Base-by-base conservation (phyloP, 2,888 invertebrate genomes). In the Drosophila anomelani region DNA sequence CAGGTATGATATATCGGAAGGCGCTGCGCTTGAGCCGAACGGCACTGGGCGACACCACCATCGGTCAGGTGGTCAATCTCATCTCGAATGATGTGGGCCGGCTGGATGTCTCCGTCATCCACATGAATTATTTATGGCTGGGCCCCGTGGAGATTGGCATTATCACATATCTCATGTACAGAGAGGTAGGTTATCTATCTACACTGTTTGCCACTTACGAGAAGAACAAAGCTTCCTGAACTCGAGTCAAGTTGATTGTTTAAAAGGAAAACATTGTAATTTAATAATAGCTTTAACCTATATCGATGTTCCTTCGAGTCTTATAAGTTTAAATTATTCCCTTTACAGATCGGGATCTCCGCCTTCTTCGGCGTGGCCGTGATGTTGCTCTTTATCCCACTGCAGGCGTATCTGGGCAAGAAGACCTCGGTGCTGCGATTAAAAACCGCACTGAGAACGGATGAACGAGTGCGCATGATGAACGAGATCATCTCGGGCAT, bases 41-140 rank as follows among this genome's bases (percentile, higher is more conserved):
- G 0, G 95, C 97, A 1, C 89, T 97, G 72, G 95, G 95, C 3
- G 94, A 96, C 88, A 97, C 97, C 10, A 96, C 97, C 3, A 93
- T 94, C 38, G 95, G 95, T 5, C 95, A 95, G 91, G 94, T 95
- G 81, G 98, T 98, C 43, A 98, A 99, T 93, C 94, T 99, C 12
- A 94, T 99, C 79, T 98, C 98, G 5, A 99, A 99, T 91, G 99
- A 99, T 93, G 98, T 99, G 76, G 97, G 97, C 89, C 91, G 93
- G 20, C 80, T 92, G 69, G 92, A 93, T 80, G 86, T 92, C 62
- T 96, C 97, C 32, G 95, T 97, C 76, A 95, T 98, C 79, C 97
- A 98, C 91, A 93, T 97, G 26, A 98, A 98, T 93, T 98, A 97
- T 92, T 93, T 98, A 60, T 98, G 98, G 97, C 95, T 98, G 75